Conservation (phyloP, 2,113 vertebrate genomes). For the Chinchilla lanigera region DNA sequence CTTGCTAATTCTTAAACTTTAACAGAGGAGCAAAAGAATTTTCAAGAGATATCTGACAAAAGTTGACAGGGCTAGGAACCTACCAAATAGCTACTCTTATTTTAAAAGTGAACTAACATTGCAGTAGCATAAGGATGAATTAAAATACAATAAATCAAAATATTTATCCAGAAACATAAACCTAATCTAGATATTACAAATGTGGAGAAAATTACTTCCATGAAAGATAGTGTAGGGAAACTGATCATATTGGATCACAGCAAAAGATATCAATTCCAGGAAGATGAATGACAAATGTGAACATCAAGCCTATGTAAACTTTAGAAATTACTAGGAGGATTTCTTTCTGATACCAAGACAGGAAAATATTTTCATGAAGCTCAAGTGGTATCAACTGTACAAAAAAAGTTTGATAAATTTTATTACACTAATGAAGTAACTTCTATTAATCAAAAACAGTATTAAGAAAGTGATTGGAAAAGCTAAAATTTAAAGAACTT, state of each 20-base stretch:
- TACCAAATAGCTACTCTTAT: neutral
- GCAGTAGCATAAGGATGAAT: neutral
- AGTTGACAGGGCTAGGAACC: neutral
- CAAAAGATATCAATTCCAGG: neutral
- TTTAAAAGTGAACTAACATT: neutral
- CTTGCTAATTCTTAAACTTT: constrained; percentile 5
- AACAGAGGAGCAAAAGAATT: constrained; percentile 3
- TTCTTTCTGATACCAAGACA: neutral
- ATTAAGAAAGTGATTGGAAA: neutral
- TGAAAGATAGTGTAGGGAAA: neutral
- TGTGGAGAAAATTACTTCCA: neutral
- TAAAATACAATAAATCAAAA: neutral
- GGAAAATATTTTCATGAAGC: neutral
- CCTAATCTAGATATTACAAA: neutral
- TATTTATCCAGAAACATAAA: neutral
- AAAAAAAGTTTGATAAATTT: neutral
- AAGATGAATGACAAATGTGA: neutral
- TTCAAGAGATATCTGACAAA: neutral
- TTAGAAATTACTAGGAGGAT: neutral
- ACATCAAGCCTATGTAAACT: neutral
- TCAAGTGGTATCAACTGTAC: neutral
- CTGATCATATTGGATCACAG: neutral
- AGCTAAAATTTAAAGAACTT: neutral
- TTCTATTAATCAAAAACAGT: neutral
- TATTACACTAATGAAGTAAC: neutral